phyloP scores from a whole-genome alignment of 2,797 vertebrate genomes.

The Brotula barbata region DNA sequence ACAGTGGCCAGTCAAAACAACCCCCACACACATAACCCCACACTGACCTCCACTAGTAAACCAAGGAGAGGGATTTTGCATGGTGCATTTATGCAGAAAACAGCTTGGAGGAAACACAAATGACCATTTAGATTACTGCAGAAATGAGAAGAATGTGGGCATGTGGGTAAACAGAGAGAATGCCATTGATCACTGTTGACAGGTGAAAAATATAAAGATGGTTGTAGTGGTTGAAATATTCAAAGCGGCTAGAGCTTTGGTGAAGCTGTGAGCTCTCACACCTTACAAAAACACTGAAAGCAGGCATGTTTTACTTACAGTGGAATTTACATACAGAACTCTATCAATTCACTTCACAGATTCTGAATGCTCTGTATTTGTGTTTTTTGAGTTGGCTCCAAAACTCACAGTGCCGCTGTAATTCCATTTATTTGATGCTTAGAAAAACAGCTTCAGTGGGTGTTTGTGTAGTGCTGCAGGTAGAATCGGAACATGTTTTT shows the following conservation, averaged over 20 bases:
- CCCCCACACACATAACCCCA: slow-evolving; percentile 29
- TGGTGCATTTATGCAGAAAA: slow-evolving; percentile 47
- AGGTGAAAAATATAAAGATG: slow-evolving; percentile 20
- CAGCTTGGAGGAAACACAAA: slow-evolving; percentile 5
- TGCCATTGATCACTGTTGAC: slow-evolving; percentile 26
- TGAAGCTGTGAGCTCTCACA: neutral
- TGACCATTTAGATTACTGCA: slow-evolving; percentile 35
- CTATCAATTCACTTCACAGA: too few relatives aligned
- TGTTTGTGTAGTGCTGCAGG: too few relatives aligned
- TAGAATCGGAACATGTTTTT: too few relatives aligned
- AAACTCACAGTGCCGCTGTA: too few relatives aligned
- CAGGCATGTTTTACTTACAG: neutral
- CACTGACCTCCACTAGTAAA: slow-evolving; percentile 49
- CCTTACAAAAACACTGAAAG: neutral
- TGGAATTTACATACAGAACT: neutral
- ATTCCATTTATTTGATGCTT: too few relatives aligned
- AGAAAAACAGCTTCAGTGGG: too few relatives aligned
- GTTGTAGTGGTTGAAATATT: slow-evolving; percentile 9
- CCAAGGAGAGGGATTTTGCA: slow-evolving; percentile 28
- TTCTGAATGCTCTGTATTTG: too few relatives aligned
- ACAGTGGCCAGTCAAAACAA: slow-evolving; percentile 50
- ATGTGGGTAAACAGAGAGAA: slow-evolving; percentile 5
- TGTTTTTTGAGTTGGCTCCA: too few relatives aligned
- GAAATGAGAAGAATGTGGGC: neutral
- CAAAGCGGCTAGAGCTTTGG: slow-evolving; percentile 15